A percentile compares a stretch with the other conserved stretches of the same genome.
Conservation (phyloP, 2,888 invertebrate species). For the Latrodectus elegans region DNA sequence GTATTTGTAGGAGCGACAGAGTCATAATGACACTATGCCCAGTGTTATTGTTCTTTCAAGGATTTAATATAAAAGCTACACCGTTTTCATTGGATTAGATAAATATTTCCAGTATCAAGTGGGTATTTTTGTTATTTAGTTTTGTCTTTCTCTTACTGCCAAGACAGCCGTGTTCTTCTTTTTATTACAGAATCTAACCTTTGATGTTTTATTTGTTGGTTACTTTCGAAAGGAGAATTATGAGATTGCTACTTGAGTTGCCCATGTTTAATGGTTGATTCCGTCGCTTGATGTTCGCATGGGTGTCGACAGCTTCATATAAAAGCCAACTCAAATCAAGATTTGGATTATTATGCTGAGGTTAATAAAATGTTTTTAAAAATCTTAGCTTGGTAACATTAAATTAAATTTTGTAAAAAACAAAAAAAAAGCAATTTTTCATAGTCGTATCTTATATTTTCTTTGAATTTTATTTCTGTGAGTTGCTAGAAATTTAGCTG, state of each 20-base stretch:
- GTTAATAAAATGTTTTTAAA: too few relatives aligned
- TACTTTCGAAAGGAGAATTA: slow-evolving; percentile 21
- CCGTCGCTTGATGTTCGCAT: background rate
- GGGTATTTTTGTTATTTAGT: slow-evolving; percentile 23
- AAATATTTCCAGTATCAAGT: slow-evolving; percentile 60
- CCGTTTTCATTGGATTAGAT: slow-evolving; percentile 64
- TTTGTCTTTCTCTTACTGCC: slow-evolving; percentile 7
- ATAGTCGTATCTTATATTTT: too few relatives aligned
- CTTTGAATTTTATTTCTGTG: too few relatives aligned
- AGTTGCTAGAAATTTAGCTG: too few relatives aligned
- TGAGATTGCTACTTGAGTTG: slow-evolving; percentile 18
- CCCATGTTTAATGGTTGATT: background rate
- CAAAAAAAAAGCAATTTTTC: too few relatives aligned
- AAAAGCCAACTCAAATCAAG: too few relatives aligned
- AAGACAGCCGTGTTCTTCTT: slow-evolving; percentile 29
- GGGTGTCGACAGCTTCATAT: too few relatives aligned
- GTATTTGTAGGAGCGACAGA: slow-evolving; percentile 33
- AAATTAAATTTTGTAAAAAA: too few relatives aligned
- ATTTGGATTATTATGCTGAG: too few relatives aligned
- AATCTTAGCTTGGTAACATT: too few relatives aligned
- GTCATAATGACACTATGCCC: slow-evolving; percentile 41
- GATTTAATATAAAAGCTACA: slow-evolving; percentile 60
- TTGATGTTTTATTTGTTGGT: slow-evolving; percentile 37
- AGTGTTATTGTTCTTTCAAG: slow-evolving; percentile 58
- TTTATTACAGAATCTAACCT: slow-evolving; percentile 39